Evolutionary conservation across 2,888 invertebrate species (phyloP).

Genomic region (Dryobotodes eremita): DNA sequence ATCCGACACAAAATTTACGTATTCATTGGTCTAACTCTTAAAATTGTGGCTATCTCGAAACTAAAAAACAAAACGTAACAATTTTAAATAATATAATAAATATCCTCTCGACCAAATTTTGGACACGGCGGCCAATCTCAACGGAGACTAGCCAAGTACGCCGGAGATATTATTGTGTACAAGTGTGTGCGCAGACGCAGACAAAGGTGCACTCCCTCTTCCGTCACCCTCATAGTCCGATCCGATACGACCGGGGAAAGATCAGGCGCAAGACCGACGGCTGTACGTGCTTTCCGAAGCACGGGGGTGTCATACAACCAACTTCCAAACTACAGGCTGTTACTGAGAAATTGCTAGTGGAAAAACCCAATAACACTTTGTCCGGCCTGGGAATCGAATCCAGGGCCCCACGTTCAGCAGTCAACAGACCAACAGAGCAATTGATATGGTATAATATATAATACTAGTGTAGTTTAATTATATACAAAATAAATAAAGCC

Average conservation of each 20-base stretch:
- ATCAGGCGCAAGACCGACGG: too few species aligned
- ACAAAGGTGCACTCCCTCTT: not conserved
- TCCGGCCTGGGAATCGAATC: not conserved
- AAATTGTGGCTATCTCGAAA: not conserved
- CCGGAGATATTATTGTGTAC: not conserved
- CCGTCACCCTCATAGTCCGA: not conserved
- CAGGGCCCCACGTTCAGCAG: not conserved
- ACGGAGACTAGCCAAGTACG: not conserved
- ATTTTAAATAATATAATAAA: slow-evolving; percentile 17
- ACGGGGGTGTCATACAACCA: not conserved
- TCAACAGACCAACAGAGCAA: not conserved
- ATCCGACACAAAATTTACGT: slow-evolving; percentile 5
- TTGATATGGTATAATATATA: not conserved
- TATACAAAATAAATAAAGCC: slow-evolving; percentile 6
- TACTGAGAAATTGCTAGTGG: not conserved
- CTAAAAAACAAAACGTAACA: slow-evolving; percentile 19
- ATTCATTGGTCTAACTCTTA: not conserved
- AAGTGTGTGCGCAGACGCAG: not conserved
- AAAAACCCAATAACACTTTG: not conserved
- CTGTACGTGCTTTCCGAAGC: too few species aligned
- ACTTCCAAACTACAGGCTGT: not conserved
- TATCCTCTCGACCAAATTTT: not conserved
- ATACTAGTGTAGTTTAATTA: too few species aligned
- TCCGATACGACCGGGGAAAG: not conserved
- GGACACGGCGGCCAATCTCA: not conserved